phyloP scores from a whole-genome alignment of 2,113 vertebrate genomes.

The Cavia aperea region DNA sequence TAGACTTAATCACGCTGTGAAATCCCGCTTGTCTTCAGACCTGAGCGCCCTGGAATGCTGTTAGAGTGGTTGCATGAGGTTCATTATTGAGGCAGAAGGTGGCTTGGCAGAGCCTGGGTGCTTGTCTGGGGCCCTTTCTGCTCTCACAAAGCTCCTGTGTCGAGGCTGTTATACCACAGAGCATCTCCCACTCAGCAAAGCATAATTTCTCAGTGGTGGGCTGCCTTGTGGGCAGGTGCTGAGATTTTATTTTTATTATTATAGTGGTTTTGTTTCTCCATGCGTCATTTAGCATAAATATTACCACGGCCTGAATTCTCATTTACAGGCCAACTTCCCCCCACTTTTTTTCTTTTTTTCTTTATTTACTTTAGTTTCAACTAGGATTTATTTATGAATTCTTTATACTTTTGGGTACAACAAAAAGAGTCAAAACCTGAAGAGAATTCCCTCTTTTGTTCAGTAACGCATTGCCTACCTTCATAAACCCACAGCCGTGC shows the following conservation, averaged over 20 bases:
- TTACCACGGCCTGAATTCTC: conserved; percentile 25
- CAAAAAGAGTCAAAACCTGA: background rate
- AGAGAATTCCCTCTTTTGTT: background rate
- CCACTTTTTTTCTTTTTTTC: background rate
- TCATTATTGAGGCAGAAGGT: conserved; percentile 44
- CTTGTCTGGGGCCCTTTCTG: conserved; percentile 21
- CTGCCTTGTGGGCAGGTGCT: conserved; percentile 9
- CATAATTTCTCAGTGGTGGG: conserved; percentile 14
- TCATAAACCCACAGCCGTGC: background rate
- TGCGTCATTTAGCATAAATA: conserved; percentile 32
- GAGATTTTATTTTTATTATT: conserved; percentile 43
- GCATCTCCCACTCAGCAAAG: background rate
- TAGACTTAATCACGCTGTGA: conserved; percentile 49
- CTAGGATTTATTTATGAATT: conserved; percentile 31
- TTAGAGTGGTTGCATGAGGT: conserved; percentile 37
- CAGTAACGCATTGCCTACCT: background rate
- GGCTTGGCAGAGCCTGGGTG: conserved; percentile 17
- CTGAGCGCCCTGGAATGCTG: conserved; percentile 41
- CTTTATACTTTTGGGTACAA: background rate
- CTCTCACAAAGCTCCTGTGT: conserved; percentile 51
- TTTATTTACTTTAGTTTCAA: conserved; percentile 20
- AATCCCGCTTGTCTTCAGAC: conserved; percentile 51
- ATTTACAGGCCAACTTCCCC: conserved; percentile 3
- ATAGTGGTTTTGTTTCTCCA: conserved; percentile 19
- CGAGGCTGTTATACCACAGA: background rate